Conservation (phyloP, 2,113 vertebrate species). For the Elachura formosa region DNA sequence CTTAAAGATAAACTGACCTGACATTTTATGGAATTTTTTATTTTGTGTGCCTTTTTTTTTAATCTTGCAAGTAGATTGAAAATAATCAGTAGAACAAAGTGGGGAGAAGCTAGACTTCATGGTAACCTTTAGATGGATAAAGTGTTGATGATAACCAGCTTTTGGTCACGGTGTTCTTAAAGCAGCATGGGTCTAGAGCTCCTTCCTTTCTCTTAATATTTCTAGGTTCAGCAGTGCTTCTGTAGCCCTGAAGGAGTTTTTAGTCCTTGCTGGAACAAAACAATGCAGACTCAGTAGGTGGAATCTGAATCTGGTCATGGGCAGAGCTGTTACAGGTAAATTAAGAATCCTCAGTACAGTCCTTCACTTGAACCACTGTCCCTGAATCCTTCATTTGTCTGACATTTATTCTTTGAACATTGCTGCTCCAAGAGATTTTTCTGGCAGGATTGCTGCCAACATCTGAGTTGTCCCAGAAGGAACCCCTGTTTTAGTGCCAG, state of each 20-base stretch:
- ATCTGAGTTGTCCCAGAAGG: not conserved
- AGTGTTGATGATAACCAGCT: not conserved
- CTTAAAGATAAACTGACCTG: not conserved
- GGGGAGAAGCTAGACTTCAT: not conserved
- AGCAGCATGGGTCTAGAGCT: not conserved
- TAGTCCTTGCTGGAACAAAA: not conserved
- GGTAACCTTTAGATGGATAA: not conserved
- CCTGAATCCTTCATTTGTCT: not conserved
- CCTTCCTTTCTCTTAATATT: not conserved
- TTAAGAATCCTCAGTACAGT: not conserved
- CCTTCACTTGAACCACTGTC: not conserved
- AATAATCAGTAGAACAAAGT: not conserved
- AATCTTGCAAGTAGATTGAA: not conserved
- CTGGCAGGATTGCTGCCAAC: not conserved
- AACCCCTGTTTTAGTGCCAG: not conserved
- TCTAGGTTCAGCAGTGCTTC: not conserved
- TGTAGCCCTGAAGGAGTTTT: not conserved
- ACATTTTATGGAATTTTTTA: not conserved
- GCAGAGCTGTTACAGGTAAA: not conserved
- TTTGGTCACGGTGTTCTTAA: not conserved
- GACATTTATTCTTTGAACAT: not conserved
- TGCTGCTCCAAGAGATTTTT: not conserved
- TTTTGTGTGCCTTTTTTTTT: not conserved
- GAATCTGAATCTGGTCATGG: not conserved
- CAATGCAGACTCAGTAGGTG: not conserved